Conservation (phyloP, 2,113 vertebrate species). For the Siniperca chuatsi region DNA sequence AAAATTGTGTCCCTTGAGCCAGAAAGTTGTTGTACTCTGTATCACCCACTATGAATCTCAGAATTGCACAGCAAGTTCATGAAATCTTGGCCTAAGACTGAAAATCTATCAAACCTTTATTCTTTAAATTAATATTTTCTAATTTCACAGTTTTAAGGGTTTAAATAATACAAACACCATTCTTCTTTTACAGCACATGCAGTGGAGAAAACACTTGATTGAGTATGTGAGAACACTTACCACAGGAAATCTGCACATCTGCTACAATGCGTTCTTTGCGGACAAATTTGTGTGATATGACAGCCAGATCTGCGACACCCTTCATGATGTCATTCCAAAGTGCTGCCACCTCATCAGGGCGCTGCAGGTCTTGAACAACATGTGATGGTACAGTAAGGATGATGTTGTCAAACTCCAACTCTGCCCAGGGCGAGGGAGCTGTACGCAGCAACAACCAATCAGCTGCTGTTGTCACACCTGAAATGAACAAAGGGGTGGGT, state of each 20-base stretch:
- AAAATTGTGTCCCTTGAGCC: too few species aligned
- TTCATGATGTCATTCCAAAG: slow-evolving; percentile 86
- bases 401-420: slow-evolving; percentile 88
- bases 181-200: neutral
- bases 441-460: slow-evolving; percentile 79
- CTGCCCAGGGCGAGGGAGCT: slow-evolving; percentile 85
- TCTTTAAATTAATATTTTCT: neutral
- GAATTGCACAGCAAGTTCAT: neutral
- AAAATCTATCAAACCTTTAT: neutral
- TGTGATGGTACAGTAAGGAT: slow-evolving; percentile 85
- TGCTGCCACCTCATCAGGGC: slow-evolving; percentile 79
- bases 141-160: neutral
- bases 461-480: slow-evolving; percentile 74
- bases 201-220: neutral
- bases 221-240: slow-evolving; percentile 51
- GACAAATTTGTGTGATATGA: slow-evolving; percentile 78
- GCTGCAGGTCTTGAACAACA: slow-evolving; percentile 68
- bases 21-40: too few species aligned
- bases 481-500: neutral
- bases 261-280: slow-evolving; percentile 89
- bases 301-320: slow-evolving; percentile 83
- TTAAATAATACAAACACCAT: neutral
- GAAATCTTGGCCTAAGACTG: neutral
- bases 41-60: too few species aligned
- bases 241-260: slow-evolving; percentile 87